These are phyloP conservation scores for Pygmarrhopalites habei DNA, from an alignment of 1,140 invertebrate genomes.

Conservation along the genomic window DNA sequence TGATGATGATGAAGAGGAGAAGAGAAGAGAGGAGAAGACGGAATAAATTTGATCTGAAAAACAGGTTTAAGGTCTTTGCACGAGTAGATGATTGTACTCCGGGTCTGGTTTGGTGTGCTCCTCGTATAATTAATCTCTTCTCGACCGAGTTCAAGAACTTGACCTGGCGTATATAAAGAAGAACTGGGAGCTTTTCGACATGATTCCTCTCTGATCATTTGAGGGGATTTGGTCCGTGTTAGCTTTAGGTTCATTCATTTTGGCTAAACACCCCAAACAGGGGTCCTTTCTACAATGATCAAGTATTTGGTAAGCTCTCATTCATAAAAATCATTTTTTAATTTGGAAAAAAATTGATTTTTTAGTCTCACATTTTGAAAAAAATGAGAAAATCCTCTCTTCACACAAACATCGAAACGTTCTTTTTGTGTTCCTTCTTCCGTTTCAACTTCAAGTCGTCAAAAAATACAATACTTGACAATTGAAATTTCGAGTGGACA, in stretches of 20 bases:
- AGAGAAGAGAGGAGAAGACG: slow-evolving; percentile 15
- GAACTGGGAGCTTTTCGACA: slow-evolving; percentile 29
- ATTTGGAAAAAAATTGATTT: background rate
- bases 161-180: slow-evolving; percentile 40
- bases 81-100: slow-evolving; percentile 35
- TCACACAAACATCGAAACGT: too few species aligned
- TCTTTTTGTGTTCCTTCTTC: too few species aligned
- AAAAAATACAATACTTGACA: too few species aligned
- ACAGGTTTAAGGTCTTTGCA: slow-evolving; percentile 38
- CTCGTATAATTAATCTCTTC: slow-evolving; percentile 36
- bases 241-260: slow-evolving; percentile 22
- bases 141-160: slow-evolving; percentile 39
- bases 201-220: slow-evolving; percentile 38
- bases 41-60: slow-evolving; percentile 35
- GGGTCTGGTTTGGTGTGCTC: slow-evolving; percentile 36
- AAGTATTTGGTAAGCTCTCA: slow-evolving; percentile 38
- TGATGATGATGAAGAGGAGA: slow-evolving; percentile 14
- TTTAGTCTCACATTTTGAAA: too few species aligned
- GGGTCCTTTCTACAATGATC: slow-evolving; percentile 28
- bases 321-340: background rate
- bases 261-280: slow-evolving; percentile 25
- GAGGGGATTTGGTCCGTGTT: slow-evolving; percentile 37
- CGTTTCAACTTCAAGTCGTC: too few species aligned
- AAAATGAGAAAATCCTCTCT: too few species aligned
- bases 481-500: too few species aligned